phyloP scores from a whole-genome alignment of 2,888 invertebrate genomes.

The Apotomis capreana region DNA sequence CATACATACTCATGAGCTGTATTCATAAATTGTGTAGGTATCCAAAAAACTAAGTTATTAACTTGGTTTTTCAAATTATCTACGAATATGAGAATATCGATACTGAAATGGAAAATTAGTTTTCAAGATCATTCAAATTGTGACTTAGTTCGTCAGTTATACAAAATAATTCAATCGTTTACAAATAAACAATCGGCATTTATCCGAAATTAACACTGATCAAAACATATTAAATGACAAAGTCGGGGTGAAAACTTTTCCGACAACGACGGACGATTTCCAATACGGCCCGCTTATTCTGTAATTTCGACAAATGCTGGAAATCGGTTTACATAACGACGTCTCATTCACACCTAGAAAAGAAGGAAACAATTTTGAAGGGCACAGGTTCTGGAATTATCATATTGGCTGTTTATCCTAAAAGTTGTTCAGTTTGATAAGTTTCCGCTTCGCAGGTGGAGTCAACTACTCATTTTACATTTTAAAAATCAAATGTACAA shows the following conservation, averaged over 20 bases:
- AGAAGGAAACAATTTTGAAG: conserved; percentile 22
- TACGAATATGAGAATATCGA: too few relatives aligned
- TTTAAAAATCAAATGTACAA: too few relatives aligned
- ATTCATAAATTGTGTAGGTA: too few relatives aligned
- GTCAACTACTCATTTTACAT: background rate
- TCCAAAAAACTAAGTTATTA: too few relatives aligned
- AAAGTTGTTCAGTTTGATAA: background rate
- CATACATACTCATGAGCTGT: too few relatives aligned
- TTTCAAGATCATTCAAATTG: too few relatives aligned
- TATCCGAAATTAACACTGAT: background rate
- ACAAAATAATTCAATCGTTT: background rate
- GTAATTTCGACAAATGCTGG: conserved; percentile 15
- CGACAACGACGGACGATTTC: conserved; percentile 8
- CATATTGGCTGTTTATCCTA: conserved; percentile 4
- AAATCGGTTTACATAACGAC: conserved; percentile 13
- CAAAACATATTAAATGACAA: conserved; percentile 15
- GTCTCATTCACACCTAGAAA: conserved; percentile 21
- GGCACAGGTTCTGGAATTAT: conserved; percentile 18
- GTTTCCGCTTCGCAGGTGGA: background rate
- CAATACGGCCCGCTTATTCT: conserved; percentile 20
- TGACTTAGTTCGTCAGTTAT: too few relatives aligned
- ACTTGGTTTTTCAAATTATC: too few relatives aligned
- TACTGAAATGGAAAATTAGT: too few relatives aligned
- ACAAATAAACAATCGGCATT: background rate
- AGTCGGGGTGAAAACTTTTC: conserved; percentile 4